Evolutionary conservation across 2,113 vertebrate species (phyloP), one percentile per base, ranked within the genome.

Genomic region (Pachycephala philippinensis): DNA sequence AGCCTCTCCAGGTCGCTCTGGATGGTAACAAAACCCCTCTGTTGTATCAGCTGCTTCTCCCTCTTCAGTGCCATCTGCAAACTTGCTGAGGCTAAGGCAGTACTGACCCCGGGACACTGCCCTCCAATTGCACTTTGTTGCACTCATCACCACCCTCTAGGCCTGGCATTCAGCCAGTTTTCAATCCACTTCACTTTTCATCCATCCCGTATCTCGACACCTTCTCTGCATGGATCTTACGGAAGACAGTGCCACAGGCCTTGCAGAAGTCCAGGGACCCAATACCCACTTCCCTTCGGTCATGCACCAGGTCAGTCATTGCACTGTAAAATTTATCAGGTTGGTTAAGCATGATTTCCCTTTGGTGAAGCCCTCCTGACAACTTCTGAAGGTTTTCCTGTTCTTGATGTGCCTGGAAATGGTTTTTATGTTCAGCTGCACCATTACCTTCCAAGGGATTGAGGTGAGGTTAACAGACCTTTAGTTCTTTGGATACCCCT

Each of bases 81-180:
- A 16, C 30, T 21, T 19, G 7, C 49, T 52, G 39, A 42, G 7
- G 35, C 50, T 20, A 18, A n/a, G 16, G 7, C 18, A 45, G 8
- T 19, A 10, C 9, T 71, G 40, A 9, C 9, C 16, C 19, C 9
- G 7, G 9, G 12, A 4, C n/a, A 19, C 8, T 33, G 37, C 28
- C 28, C 5, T 76, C 52, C 28, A 33, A 0, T 4, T 12, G 24
- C 14, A 4, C 2, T 13, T 14, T 0, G 20, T 33, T 9, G 24
- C 33, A 19, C 10, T n/a, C 10, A 6, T 27, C 42, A 27, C 61
- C 14, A 7, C 9, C 1, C 10, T 56, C 19, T 24, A 37, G 16
- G 16, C 19, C 30, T 70, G 31, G 15, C 15, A 6, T 71, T 84
- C 17, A 28, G 11, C 12, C 15, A 9, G 15, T 37, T 71, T 76